Evolutionary conservation across 2,797 vertebrate species (phyloP).

Genomic region (Okamejei kenojei): DNA sequence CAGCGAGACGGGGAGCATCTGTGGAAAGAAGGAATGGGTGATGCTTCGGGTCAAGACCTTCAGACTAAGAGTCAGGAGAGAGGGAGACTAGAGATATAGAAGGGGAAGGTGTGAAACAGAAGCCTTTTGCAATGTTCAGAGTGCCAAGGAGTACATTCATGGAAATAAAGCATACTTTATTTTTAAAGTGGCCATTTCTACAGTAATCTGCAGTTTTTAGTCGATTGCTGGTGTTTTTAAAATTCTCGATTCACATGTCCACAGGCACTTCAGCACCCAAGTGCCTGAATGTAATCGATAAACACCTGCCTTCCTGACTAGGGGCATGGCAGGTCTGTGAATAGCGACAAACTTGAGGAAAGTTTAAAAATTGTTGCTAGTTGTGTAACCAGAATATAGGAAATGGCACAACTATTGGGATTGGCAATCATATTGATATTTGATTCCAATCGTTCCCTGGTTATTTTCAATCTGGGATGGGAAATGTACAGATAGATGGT

Average conservation of each 20-base stretch:
- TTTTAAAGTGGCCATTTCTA: not conserved
- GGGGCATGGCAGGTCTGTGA: not conserved
- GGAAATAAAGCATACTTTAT: not conserved
- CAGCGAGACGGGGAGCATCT: too few species aligned
- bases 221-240: not conserved
- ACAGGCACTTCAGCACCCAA: not conserved
- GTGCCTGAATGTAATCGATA: not conserved
- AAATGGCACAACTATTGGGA: too few species aligned
- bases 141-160: not conserved
- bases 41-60: too few species aligned
- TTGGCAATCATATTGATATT: too few species aligned
- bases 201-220: not conserved
- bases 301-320: not conserved
- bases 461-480: not conserved
- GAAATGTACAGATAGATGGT: not conserved
- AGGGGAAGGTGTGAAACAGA: not conserved
- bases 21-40: too few species aligned
- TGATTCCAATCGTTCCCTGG: too few species aligned
- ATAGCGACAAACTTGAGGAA: not conserved
- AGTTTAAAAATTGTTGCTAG: not conserved
- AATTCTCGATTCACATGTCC: not conserved
- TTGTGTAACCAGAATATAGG: too few species aligned
- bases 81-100: too few species aligned
- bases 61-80: too few species aligned
- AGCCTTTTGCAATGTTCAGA: not conserved